A percentile compares a stretch with the other conserved stretches of the same genome.
These are phyloP conservation scores for Sapajus apella DNA, from an alignment of 2,113 vertebrate genomes.

Conservation along the genomic window DNA sequence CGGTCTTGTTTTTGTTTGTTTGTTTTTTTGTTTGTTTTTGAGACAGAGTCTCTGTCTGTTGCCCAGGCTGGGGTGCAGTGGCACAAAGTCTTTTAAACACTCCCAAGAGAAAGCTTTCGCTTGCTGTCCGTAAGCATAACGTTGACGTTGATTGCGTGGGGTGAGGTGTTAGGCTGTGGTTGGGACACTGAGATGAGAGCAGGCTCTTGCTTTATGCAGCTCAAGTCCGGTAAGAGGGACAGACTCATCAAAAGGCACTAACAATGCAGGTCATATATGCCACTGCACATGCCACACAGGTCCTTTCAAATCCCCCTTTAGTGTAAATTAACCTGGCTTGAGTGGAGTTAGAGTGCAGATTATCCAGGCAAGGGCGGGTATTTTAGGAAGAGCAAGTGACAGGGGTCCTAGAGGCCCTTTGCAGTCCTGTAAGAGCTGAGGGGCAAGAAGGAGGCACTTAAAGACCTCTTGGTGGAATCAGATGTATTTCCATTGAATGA, in stretches of 20 bases:
- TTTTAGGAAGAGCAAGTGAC: not conserved
- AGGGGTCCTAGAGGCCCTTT: not conserved
- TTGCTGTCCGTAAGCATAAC: not conserved
- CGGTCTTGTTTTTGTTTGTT: no score
- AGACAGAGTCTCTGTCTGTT: no score
- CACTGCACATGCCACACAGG: accelerated
- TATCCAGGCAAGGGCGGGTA: not conserved
- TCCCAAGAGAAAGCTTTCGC: not conserved
- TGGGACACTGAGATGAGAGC: not conserved
- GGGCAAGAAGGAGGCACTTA: accelerated
- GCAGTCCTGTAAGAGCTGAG: not conserved
- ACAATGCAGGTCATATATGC: no score
- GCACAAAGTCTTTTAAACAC: no score
- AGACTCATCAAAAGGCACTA: not conserved
- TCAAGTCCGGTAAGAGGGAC: not conserved
- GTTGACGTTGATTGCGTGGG: not conserved
- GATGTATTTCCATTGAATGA: not conserved
- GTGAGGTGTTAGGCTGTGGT: not conserved
- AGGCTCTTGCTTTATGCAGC: not conserved
- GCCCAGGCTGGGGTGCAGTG: no score
- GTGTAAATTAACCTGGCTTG: not conserved
- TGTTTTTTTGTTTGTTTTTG: no score
- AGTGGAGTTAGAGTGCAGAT: not conserved
- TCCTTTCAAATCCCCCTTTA: not conserved
- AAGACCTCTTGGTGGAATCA: not conserved